These are phyloP conservation scores for Paramisgurnus dabryanus DNA, from an alignment of 2,113 vertebrate genomes.

Conservation along the genomic window DNA sequence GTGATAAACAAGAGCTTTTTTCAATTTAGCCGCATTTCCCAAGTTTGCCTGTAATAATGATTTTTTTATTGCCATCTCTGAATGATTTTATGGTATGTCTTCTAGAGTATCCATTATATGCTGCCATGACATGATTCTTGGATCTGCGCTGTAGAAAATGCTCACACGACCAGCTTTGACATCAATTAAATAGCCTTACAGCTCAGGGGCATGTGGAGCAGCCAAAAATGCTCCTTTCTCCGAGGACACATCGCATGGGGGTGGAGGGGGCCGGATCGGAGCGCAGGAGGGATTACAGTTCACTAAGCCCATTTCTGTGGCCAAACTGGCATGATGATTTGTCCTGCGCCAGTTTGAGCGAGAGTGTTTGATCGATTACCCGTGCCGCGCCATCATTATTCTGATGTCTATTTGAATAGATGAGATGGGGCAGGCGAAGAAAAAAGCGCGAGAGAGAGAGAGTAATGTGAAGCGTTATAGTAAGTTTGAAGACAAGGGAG, in stretches of 20 bases:
- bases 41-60: constrained; percentile 25
- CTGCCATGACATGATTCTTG: not conserved
- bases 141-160: not conserved
- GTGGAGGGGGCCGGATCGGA: constrained; percentile 12
- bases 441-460: constrained; percentile 2
- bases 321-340: constrained; percentile 46
- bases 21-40: constrained; percentile 17
- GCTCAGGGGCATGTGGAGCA: constrained; percentile 28
- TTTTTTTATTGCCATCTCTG: constrained; percentile 26
- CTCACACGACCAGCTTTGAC: constrained; percentile 33
- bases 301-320: constrained; percentile 28
- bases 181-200: constrained; percentile 31
- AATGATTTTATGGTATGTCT: constrained; percentile 18
- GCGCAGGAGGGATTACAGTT: constrained; percentile 19
- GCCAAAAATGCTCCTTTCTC: constrained; percentile 14
- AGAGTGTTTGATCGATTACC: constrained; percentile 37
- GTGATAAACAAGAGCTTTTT: not conserved
- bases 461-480: constrained; percentile 4
- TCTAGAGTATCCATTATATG: constrained; percentile 8
- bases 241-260: constrained; percentile 26
- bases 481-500: constrained; percentile 19
- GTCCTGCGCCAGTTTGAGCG: constrained; percentile 27
- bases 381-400: constrained; percentile 37
- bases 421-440: constrained; percentile 6
- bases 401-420: constrained; percentile 49